Percentiles rank a stretch among this genome's conserved stretches.
These are phyloP conservation scores for Diaphora mendica DNA, from an alignment of 2,888 invertebrate species.

Conservation along the genomic window DNA sequence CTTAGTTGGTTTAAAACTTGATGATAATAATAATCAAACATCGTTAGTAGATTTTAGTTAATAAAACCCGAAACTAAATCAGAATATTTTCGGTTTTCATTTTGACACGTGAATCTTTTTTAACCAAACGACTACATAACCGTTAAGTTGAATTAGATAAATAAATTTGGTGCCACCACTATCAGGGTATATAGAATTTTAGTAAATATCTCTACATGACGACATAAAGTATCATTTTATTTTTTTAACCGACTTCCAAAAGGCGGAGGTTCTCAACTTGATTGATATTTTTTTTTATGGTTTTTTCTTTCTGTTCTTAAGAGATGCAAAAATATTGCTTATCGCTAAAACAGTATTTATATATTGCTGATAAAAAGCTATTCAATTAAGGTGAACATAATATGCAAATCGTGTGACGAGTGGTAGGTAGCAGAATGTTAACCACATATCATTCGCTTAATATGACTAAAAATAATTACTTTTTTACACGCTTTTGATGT, in stretches of 20 bases:
- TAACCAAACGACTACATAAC: too few relatives aligned
- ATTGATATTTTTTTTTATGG: too few relatives aligned
- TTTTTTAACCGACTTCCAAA: too few relatives aligned
- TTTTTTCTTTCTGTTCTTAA: neutral
- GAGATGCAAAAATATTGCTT: neutral
- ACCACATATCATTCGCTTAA: slow-evolving; percentile 1
- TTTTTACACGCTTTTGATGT: neutral
- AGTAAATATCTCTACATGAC: too few relatives aligned
- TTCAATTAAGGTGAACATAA: neutral
- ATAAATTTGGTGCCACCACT: neutral
- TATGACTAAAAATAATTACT: neutral
- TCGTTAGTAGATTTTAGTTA: neutral
- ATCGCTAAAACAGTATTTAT: neutral
- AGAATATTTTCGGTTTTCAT: too few relatives aligned
- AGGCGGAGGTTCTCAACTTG: too few relatives aligned
- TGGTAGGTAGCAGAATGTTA: neutral
- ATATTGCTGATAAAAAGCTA: neutral
- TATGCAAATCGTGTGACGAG: neutral
- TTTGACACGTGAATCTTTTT: too few relatives aligned
- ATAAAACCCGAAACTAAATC: neutral
- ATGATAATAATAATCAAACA: too few relatives aligned
- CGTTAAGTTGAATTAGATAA: too few relatives aligned
- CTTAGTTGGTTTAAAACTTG: too few relatives aligned
- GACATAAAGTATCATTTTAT: neutral
- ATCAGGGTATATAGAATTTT: neutral